Percentiles rank a stretch among this genome's conserved stretches.
These are phyloP conservation scores for Heterohyrax brucei DNA, from an alignment of 2,797 vertebrate genomes.

Conservation along the genomic window DNA sequence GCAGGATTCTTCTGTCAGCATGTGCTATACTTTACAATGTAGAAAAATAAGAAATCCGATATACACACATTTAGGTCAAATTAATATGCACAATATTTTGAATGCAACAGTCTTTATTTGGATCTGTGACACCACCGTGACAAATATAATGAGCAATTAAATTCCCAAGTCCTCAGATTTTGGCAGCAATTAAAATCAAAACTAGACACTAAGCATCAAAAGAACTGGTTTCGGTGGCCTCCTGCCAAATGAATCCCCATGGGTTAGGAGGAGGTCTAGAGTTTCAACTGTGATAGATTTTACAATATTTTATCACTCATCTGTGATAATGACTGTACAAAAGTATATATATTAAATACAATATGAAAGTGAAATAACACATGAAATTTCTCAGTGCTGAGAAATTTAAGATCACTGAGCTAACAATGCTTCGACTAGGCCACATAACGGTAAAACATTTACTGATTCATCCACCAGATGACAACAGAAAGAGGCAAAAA, in stretches of 20 bases:
- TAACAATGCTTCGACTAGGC: constrained; percentile 24
- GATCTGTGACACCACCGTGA: constrained; percentile 80
- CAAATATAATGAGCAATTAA: constrained; percentile 89
- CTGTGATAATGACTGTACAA: constrained; percentile 76
- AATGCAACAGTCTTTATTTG: constrained; percentile 82
- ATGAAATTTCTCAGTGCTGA: constrained; percentile 40
- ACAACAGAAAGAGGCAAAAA: neutral
- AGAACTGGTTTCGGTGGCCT: constrained; percentile 81
- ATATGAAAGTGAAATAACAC: constrained; percentile 72
- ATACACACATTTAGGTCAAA: constrained; percentile 73
- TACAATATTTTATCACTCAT: constrained; percentile 69
- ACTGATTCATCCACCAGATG: neutral
- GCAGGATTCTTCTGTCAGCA: neutral
- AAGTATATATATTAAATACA: constrained; percentile 60
- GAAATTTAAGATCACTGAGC: constrained; percentile 71
- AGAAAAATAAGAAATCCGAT: constrained; percentile 67
- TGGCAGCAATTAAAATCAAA: constrained; percentile 87
- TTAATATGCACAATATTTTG: constrained; percentile 81
- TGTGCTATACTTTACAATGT: constrained; percentile 12
- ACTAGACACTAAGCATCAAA: constrained; percentile 82
- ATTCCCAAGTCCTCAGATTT: constrained; percentile 83
- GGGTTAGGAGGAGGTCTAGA: constrained; percentile 81
- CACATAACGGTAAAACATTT: neutral
- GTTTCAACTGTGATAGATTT: constrained; percentile 83
- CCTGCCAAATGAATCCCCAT: constrained; percentile 84